These are phyloP conservation scores for Glossosoma conforme DNA, from an alignment of 1,140 invertebrate genomes.

Conservation along the genomic window DNA sequence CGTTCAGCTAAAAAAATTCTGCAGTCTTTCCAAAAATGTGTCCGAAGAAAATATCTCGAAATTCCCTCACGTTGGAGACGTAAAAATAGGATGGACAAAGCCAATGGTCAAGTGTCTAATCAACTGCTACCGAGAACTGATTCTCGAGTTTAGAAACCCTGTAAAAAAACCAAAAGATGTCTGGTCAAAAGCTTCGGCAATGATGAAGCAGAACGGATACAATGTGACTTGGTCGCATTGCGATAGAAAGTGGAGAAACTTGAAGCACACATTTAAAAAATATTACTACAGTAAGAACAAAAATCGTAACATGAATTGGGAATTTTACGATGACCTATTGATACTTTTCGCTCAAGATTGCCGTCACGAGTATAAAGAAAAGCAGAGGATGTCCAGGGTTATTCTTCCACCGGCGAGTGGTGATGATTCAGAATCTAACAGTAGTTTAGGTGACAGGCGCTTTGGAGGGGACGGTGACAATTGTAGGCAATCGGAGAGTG, in stretches of 20 bases:
- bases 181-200: slow-evolving; percentile 6
- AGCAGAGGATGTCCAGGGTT: slow-evolving; percentile 10
- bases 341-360: slow-evolving; percentile 6
- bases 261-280: slow-evolving; percentile 14
- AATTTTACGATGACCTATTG: slow-evolving; percentile 10
- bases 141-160: slow-evolving; percentile 9
- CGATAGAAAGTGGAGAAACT: slow-evolving; percentile 12
- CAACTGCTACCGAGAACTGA: slow-evolving; percentile 10
- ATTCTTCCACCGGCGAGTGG: slow-evolving; percentile 1
- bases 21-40: too few relatives aligned
- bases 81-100: slow-evolving; percentile 11
- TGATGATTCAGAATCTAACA: background rate
- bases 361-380: slow-evolving; percentile 2
- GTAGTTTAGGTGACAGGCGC: too few relatives aligned
- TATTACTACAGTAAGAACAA: slow-evolving; percentile 10
- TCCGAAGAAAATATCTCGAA: background rate
- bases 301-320: slow-evolving; percentile 4
- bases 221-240: slow-evolving; percentile 8
- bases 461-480: too few relatives aligned
- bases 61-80: background rate
- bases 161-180: slow-evolving; percentile 11
- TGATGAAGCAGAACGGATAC: slow-evolving; percentile 5
- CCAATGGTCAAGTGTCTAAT: slow-evolving; percentile 13
- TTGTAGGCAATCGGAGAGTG: too few relatives aligned
- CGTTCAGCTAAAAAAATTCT: background rate